A percentile compares a stretch with the other conserved stretches of the same genome.
These are phyloP conservation scores for Tauraco hartlaubi DNA, from an alignment of 2,797 vertebrate species.

Conservation along the genomic window DNA sequence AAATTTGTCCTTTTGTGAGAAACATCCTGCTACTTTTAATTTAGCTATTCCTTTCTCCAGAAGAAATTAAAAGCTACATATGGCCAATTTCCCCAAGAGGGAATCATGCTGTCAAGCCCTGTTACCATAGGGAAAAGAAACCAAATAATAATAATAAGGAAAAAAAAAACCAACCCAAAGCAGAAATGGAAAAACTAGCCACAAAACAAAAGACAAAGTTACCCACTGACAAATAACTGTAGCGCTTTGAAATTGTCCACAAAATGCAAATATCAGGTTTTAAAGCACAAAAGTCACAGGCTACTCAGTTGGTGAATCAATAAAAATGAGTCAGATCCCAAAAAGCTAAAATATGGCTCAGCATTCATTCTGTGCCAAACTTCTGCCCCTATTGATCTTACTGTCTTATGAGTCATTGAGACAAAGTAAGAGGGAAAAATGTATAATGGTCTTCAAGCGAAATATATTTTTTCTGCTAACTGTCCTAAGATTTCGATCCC, in stretches of 20 bases:
- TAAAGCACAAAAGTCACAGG: neutral
- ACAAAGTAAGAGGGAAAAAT: neutral
- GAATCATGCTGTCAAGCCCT: conserved; percentile 24
- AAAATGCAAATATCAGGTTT: neutral
- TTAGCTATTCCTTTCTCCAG: conserved; percentile 26
- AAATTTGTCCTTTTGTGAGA: conserved; percentile 37
- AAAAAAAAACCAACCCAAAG: neutral
- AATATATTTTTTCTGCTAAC: neutral
- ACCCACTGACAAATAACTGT: neutral
- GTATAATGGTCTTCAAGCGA: neutral
- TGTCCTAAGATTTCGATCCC: neutral
- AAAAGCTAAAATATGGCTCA: neutral
- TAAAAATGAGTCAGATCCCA: neutral
- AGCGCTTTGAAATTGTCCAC: neutral
- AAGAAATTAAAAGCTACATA: conserved; percentile 63
- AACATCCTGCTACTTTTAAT: conserved; percentile 56
- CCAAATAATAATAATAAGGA: neutral
- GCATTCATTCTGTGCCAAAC: rapidly evolving
- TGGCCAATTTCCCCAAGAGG: conserved; percentile 40
- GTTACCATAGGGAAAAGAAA: conserved; percentile 9
- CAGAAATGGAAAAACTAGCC: neutral
- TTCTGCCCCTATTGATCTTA: neutral
- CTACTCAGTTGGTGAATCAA: neutral
- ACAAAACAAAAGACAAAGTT: neutral
- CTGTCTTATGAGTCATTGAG: neutral